These are phyloP conservation scores for Chironomus tentans DNA, from an alignment of 2,888 invertebrate genomes.

Conservation along the genomic window DNA sequence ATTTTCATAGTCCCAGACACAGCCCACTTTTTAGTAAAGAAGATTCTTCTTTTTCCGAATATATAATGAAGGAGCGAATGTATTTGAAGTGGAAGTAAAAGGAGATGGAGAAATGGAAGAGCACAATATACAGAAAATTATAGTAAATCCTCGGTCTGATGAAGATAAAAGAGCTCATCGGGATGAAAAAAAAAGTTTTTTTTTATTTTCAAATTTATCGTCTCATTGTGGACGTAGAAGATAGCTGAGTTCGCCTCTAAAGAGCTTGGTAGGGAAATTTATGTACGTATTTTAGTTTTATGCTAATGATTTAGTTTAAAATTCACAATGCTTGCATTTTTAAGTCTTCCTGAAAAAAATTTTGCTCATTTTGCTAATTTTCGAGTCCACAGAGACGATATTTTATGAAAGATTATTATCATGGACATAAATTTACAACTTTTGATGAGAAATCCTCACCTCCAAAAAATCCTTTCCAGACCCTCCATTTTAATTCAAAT, in stretches of 20 bases:
- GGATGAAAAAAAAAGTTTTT: not conserved
- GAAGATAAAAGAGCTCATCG: conserved; percentile 6
- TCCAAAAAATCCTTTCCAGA: too few relatives aligned
- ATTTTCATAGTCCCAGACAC: not conserved
- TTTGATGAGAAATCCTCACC: not conserved
- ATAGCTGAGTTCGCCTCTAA: not conserved
- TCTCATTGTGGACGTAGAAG: not conserved
- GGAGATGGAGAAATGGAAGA: too few relatives aligned
- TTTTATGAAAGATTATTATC: too few relatives aligned
- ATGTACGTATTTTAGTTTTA: conserved; percentile 23
- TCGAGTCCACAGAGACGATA: too few relatives aligned
- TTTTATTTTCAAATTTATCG: not conserved
- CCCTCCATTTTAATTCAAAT: too few relatives aligned
- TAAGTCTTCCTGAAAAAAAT: not conserved
- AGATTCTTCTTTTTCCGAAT: conserved; percentile 9
- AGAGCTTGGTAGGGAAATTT: not conserved
- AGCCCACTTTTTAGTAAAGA: not conserved
- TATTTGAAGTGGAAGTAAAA: too few relatives aligned
- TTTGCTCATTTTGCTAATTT: not conserved
- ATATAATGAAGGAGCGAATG: conserved; percentile 17
- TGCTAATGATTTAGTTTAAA: conserved; percentile 18
- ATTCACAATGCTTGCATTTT: not conserved
- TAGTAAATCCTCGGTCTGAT: conserved; percentile 23
- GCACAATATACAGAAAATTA: conserved; percentile 13
- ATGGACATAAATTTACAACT: too few relatives aligned